A percentile compares a stretch with the other conserved stretches of the same genome.
Conservation (phyloP, 2,113 vertebrate genomes). For the Athene cunicularia region DNA sequence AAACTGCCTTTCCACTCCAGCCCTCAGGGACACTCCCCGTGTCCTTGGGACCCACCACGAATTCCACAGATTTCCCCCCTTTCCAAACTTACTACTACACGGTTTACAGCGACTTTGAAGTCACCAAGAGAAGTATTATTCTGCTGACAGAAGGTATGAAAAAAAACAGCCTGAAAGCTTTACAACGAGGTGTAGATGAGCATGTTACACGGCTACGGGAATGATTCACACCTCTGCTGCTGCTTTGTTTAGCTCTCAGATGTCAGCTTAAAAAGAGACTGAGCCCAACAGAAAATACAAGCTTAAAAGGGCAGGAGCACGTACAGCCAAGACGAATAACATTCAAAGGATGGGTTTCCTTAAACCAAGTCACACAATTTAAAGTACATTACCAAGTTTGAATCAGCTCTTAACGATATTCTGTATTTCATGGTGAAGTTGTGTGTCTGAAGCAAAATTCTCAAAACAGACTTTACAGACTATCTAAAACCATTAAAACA, state of each 20-base stretch:
- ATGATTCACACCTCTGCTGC: background rate
- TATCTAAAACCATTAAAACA: background rate
- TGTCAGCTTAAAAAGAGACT: background rate
- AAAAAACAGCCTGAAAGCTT: background rate
- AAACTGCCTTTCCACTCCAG: background rate
- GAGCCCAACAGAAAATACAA: background rate
- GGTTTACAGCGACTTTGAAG: background rate
- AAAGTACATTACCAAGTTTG: accelerated
- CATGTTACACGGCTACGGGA: accelerated
- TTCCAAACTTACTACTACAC: background rate
- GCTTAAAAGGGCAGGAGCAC: background rate
- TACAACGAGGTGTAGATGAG: background rate
- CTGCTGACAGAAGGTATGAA: background rate
- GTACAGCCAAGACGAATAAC: accelerated
- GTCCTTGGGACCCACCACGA: background rate
- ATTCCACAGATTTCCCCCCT: background rate
- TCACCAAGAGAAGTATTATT: background rate
- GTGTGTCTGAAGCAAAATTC: background rate
- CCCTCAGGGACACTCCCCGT: background rate
- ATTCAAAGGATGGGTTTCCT: background rate
- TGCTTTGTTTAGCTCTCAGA: background rate
- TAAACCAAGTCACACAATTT: background rate
- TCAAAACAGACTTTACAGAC: background rate
- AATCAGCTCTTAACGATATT: background rate
- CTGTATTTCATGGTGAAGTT: accelerated